A percentile compares a stretch with the other conserved stretches of the same genome.
Evolutionary conservation across 2,113 vertebrate genomes (phyloP).

Genomic region (Dendrocopos noguchii): DNA sequence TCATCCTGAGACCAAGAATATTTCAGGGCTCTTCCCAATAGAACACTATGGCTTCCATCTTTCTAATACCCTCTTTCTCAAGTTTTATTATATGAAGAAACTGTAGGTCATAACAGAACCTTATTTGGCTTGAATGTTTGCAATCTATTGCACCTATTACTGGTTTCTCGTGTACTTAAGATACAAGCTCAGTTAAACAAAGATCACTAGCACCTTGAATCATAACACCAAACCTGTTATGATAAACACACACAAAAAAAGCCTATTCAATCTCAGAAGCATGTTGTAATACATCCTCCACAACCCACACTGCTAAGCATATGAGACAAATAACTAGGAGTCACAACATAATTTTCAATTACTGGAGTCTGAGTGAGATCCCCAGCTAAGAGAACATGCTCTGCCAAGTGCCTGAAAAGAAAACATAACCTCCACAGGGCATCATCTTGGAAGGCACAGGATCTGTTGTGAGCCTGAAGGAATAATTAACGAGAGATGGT

Average conservation of each 20-base stretch:
- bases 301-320: not conserved
- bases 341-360: slow-evolving; percentile 25
- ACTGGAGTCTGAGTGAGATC: not conserved
- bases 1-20: not conserved
- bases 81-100: not conserved
- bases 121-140: not conserved
- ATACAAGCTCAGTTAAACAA: not conserved
- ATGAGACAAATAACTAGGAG: slow-evolving; percentile 7
- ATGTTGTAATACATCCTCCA: not conserved
- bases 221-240: not conserved
- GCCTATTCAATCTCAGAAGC: not conserved
- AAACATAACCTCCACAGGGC: slow-evolving; percentile 16
- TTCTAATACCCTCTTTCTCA: not conserved
- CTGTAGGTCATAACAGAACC: not conserved
- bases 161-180: not conserved
- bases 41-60: not conserved
- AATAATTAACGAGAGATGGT: slow-evolving; percentile 44
- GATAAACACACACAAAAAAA: not conserved
- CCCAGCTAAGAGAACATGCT: slow-evolving; percentile 3
- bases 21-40: not conserved
- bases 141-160: not conserved
- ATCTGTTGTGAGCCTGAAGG: slow-evolving; percentile 29
- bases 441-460: slow-evolving; percentile 14
- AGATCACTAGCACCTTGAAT: not conserved
- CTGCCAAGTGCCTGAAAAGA: slow-evolving; percentile 28